Evolutionary conservation across 2,888 invertebrate genomes (phyloP).

Genomic region (Gonocerus acuteangulatus): DNA sequence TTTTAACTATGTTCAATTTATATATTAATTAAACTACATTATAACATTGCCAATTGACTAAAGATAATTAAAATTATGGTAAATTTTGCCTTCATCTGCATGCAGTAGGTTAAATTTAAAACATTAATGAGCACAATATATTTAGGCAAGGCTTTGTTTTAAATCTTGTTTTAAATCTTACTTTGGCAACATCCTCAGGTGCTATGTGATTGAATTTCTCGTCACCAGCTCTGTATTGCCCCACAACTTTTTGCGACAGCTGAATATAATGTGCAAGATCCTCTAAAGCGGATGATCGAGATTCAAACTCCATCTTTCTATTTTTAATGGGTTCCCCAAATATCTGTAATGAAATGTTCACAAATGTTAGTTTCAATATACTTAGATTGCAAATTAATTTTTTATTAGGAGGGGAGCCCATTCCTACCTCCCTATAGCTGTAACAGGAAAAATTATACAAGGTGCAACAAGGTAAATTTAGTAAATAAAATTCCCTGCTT

Average conservation of each 20-base stretch:
- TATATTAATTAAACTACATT: no score
- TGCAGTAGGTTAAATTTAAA: no score
- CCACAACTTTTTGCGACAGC: conserved; percentile 69
- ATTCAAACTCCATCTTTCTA: conserved; percentile 71
- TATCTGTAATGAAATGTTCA: conserved; percentile 45
- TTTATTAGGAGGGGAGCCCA: neutral
- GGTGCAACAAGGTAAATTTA: no score
- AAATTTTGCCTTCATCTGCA: no score
- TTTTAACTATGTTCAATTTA: no score
- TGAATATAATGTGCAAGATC: conserved; percentile 70
- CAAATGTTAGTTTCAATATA: neutral
- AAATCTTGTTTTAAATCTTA: no score
- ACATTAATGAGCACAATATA: no score
- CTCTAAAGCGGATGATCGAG: conserved; percentile 70
- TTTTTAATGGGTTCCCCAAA: conserved; percentile 85
- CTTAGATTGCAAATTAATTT: no score
- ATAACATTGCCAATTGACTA: no score
- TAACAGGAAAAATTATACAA: neutral
- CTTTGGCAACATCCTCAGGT: conserved; percentile 72
- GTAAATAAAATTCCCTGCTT: neutral
- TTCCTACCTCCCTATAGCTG: neutral
- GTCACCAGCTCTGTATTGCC: conserved; percentile 54
- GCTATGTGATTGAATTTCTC: conserved; percentile 47
- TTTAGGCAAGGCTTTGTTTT: no score
- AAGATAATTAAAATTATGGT: no score